These are phyloP conservation scores for Drosophila aldrichi DNA, from an alignment of 2,888 invertebrate species.

Conservation along the genomic window DNA sequence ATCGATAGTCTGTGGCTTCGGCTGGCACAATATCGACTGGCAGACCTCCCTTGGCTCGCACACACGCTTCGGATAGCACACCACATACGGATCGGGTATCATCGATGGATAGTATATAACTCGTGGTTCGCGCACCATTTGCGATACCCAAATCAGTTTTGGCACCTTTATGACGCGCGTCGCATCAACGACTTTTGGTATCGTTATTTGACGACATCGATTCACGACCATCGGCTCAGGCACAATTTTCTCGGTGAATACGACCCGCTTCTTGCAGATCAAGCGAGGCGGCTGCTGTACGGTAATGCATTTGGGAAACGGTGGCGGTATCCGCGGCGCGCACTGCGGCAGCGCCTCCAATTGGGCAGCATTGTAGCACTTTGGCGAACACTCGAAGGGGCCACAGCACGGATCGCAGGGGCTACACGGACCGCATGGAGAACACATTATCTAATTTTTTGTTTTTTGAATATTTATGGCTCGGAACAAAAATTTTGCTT, in stretches of 20 bases:
- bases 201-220: conserved; percentile 80
- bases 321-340: conserved; percentile 78
- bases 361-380: conserved; percentile 51
- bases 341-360: conserved; percentile 82
- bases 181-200: conserved; percentile 76
- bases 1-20: conserved; percentile 71
- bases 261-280: conserved; percentile 42
- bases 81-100: conserved; percentile 36
- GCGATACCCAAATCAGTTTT: conserved; percentile 32
- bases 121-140: conserved; percentile 36
- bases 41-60: conserved; percentile 32
- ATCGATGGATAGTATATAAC: conserved; percentile 33
- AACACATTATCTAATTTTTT: conserved; percentile 18
- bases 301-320: conserved; percentile 53
- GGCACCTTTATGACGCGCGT: conserved; percentile 34
- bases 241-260: conserved; percentile 81
- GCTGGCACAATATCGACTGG: conserved; percentile 32
- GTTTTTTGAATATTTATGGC: not conserved
- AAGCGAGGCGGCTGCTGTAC: conserved; percentile 30
- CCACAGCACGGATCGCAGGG: conserved; percentile 30
- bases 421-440: conserved; percentile 30
- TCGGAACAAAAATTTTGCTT: conserved; percentile 18
- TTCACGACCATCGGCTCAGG: conserved; percentile 81
- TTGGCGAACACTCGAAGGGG: conserved; percentile 27
- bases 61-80: conserved; percentile 35